Percentiles rank a stretch among this genome's conserved stretches.
These are phyloP conservation scores for Endomychus coccineus DNA, from an alignment of 2,888 invertebrate species.

Conservation along the genomic window DNA sequence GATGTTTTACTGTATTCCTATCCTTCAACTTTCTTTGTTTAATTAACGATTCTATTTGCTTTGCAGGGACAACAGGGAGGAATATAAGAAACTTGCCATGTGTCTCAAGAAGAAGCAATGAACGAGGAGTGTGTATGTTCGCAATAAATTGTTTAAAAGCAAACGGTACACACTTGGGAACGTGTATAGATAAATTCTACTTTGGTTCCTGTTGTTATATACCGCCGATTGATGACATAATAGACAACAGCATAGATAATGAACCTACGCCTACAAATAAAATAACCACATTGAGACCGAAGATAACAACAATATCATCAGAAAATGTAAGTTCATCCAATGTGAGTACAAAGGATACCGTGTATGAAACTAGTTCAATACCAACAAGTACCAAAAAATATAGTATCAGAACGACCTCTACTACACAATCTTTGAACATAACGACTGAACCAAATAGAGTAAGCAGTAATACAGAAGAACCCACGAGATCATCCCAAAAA, in stretches of 20 bases:
- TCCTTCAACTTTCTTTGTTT: constrained; percentile 1
- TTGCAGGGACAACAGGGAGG: constrained; percentile 70
- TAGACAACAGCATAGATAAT: constrained; percentile 57
- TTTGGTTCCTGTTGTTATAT: constrained; percentile 89
- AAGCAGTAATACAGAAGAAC: too few relatives aligned
- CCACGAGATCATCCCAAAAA: too few relatives aligned
- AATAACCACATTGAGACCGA: constrained; percentile 12
- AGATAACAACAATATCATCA: constrained; percentile 23
- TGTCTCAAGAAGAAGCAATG: constrained; percentile 69
- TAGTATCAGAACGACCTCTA: too few relatives aligned
- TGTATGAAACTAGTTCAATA: too few relatives aligned
- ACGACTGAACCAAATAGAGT: too few relatives aligned
- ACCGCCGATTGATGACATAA: constrained; percentile 52
- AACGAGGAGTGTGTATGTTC: constrained; percentile 87
- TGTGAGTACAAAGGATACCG: too few relatives aligned
- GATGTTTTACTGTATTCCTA: too few relatives aligned
- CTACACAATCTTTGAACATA: too few relatives aligned
- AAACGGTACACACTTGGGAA: constrained; percentile 85
- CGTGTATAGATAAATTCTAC: constrained; percentile 88
- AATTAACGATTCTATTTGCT: constrained; percentile 16
- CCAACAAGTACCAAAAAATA: too few relatives aligned
- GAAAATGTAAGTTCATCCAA: too few relatives aligned
- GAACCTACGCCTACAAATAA: constrained; percentile 32
- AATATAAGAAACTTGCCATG: constrained; percentile 87
- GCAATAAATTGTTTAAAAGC: constrained; percentile 86